Conservation (phyloP, 2,888 invertebrate species). For the Operophtera brumata region DNA sequence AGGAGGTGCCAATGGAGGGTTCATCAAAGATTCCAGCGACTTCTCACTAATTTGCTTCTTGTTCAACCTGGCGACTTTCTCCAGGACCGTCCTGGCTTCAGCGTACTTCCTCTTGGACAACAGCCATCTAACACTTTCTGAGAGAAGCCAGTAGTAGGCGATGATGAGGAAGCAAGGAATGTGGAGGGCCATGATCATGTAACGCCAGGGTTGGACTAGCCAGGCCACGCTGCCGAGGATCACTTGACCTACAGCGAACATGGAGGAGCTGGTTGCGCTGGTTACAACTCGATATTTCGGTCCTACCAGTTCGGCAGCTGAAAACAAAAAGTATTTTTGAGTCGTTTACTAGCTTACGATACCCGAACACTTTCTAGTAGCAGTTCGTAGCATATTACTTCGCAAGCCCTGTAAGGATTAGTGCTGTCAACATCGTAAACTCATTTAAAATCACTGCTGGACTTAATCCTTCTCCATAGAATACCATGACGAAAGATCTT, state of each 20-base stretch:
- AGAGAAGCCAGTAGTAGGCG: slow-evolving; percentile 82
- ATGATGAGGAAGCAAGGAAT: slow-evolving; percentile 84
- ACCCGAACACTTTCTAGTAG: background rate
- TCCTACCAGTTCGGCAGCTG: slow-evolving; percentile 88
- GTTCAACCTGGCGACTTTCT: slow-evolving; percentile 83
- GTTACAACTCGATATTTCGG: slow-evolving; percentile 86
- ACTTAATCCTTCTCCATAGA: too few species aligned
- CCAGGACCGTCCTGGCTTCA: slow-evolving; percentile 81
- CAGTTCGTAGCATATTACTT: too few species aligned
- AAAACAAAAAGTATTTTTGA: slow-evolving; percentile 12
- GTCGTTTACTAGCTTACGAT: background rate
- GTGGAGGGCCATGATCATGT: slow-evolving; percentile 83
- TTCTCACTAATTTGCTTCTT: slow-evolving; percentile 78
- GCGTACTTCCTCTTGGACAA: slow-evolving; percentile 83
- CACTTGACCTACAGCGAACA: slow-evolving; percentile 87
- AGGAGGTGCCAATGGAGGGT: slow-evolving; percentile 53
- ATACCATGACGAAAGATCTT: too few species aligned
- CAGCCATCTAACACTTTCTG: slow-evolving; percentile 88
- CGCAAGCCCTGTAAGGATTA: background rate
- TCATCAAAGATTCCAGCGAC: slow-evolving; percentile 64
- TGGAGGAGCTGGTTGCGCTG: slow-evolving; percentile 83
- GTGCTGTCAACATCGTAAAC: too few species aligned
- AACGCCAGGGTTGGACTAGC: slow-evolving; percentile 84
- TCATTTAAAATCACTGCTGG: too few species aligned
- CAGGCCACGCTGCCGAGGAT: slow-evolving; percentile 84